Percentiles rank a stretch among this genome's conserved stretches.
These are phyloP conservation scores for Orthosia gracilis DNA, from an alignment of 2,888 invertebrate species.

Conservation along the genomic window DNA sequence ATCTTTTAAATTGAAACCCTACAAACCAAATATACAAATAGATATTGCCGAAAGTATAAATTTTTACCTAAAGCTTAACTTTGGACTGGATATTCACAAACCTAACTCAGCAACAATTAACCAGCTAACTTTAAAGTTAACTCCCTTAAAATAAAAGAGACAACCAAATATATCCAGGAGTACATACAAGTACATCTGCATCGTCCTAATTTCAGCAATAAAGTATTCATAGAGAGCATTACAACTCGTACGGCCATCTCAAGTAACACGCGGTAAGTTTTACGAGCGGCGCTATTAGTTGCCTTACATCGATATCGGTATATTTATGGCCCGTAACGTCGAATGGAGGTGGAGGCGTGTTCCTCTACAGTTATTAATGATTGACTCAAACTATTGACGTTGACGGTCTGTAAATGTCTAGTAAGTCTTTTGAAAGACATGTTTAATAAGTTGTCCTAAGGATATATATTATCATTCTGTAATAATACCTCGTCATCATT, in stretches of 20 bases:
- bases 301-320: constrained; percentile 33
- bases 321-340: constrained; percentile 48
- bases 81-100: no score
- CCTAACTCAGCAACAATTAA: no score
- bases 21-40: no score
- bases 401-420: constrained; percentile 7
- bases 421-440: no score
- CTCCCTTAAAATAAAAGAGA: neutral
- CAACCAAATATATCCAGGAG: neutral
- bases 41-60: no score
- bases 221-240: constrained; percentile 13
- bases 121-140: neutral
- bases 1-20: no score
- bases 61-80: no score
- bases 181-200: neutral
- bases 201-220: constrained; percentile 15
- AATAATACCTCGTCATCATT: neutral
- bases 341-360: constrained; percentile 14
- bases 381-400: constrained; percentile 1
- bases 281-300: constrained; percentile 51
- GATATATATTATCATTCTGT: no score
- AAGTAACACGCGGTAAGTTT: constrained; percentile 18
- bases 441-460: neutral
- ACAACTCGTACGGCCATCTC: constrained; percentile 11
- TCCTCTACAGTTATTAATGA: constrained; percentile 24